Base-by-base conservation (phyloP, 1,140 invertebrate species). In the Sycophaga agraensis region DNA sequence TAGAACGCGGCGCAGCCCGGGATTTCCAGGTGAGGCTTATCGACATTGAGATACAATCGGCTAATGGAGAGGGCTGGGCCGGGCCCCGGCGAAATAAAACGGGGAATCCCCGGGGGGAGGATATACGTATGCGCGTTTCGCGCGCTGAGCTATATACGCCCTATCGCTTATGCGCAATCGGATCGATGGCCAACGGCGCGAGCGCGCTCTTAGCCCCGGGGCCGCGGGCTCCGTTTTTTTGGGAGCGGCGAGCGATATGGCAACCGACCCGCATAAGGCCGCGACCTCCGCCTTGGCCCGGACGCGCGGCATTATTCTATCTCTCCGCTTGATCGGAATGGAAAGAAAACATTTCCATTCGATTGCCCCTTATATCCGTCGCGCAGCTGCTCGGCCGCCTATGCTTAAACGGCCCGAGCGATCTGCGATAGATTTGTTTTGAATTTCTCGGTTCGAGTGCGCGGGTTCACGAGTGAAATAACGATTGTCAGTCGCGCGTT, bases 21-120 rank as follows among this genome's bases (percentile, higher is more conserved):
- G 66, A 68, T 64, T 71, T 65, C 51, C 66, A 69, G 66, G 67
- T 66, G 63, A 73, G 66, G 59, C 70, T 75, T 68, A 70, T 66
- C 67, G 61, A 68, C 58, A 59, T 69, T 62, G 63, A 70, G 70
- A 75, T 69, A 74, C 73, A 75, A 75, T 75, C 69, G 70, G 63
- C 73, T 75, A 75, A 75, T 75, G 73, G 72, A 70, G 16, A 34
- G 16, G 35, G 72, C n/a, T 24, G 66, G 66, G 69, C 68, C 67
- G 65, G 57, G 67, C 66, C 45, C 39, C 37, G 43, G 35, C 56
- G 37, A 31, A 31, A 16, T 49, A 57, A 26, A 57, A 37, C 35
- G 26, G 17, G 43, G 26, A 57, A 48, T 26, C 26, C 31, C 43
- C 34, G 21, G 14, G 17, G 2, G 51, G 48, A 42, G 59, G 51